phyloP scores from a whole-genome alignment of 2,113 vertebrate genomes.

The Cyanoramphus novaezelandiae region DNA sequence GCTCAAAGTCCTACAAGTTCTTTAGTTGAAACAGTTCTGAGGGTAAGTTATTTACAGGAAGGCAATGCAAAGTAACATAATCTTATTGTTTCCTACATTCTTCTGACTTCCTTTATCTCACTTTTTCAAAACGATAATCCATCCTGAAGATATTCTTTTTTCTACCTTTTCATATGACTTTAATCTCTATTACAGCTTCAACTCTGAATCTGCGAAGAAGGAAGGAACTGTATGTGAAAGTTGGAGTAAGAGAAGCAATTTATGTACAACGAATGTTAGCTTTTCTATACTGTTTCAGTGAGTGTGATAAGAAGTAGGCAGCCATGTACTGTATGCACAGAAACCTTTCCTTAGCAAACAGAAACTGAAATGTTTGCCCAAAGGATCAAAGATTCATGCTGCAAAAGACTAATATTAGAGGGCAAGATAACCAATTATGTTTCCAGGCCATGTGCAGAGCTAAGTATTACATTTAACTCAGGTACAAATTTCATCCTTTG shows the following conservation, averaged over 20 bases:
- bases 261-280: not conserved
- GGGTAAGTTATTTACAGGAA: not conserved
- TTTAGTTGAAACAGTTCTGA: not conserved
- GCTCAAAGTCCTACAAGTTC: not conserved
- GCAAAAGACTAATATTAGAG: constrained; percentile 52
- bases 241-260: not conserved
- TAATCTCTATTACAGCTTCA: not conserved
- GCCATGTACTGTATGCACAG: constrained; percentile 21
- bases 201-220: not conserved
- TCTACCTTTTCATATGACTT: not conserved
- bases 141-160: not conserved
- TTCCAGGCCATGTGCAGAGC: constrained; percentile 29
- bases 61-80: not conserved
- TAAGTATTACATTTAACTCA: constrained; percentile 40
- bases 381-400: constrained; percentile 45
- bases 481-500: constrained; percentile 29
- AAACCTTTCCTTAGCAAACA: constrained; percentile 46
- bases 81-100: not conserved
- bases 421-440: constrained; percentile 45
- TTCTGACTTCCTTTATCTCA: not conserved
- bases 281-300: not conserved
- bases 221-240: not conserved
- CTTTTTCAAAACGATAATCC: not conserved
- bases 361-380: constrained; percentile 64
- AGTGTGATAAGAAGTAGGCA: constrained; percentile 18